A percentile compares a stretch with the other conserved stretches of the same genome.
These are phyloP conservation scores for Cordylochernes scorpioides DNA, from an alignment of 2,888 invertebrate genomes.

Conservation along the genomic window DNA sequence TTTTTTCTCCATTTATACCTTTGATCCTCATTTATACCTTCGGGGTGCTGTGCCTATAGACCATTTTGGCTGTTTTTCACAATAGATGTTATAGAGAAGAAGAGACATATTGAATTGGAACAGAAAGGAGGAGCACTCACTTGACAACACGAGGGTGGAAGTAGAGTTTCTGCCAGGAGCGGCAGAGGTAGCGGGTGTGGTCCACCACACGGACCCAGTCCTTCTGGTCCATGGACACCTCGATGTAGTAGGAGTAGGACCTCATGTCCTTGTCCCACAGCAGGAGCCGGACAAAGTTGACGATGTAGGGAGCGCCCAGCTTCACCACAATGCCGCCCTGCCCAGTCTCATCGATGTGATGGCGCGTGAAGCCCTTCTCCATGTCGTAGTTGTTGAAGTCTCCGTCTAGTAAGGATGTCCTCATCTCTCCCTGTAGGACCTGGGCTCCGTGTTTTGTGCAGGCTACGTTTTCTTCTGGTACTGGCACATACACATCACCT, in stretches of 20 bases:
- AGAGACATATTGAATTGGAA: too few species aligned
- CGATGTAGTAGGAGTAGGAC: conserved; percentile 50
- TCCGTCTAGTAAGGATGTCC: conserved; percentile 60
- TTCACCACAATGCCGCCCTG: conserved; percentile 53
- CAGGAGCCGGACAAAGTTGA: conserved; percentile 72
- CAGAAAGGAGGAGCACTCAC: too few species aligned
- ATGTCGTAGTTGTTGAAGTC: conserved; percentile 62
- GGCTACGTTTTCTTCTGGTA: conserved; percentile 76
- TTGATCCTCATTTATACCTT: too few species aligned
- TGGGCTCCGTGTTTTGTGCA: conserved; percentile 47
- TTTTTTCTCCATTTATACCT: too few species aligned
- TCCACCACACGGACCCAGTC: conserved; percentile 85
- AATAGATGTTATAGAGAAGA: too few species aligned
- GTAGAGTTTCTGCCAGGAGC: conserved; percentile 86
- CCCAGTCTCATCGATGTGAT: conserved; percentile 44
- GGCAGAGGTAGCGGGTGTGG: conserved; percentile 66
- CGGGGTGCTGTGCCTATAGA: too few species aligned
- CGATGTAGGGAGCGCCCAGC: conserved; percentile 48
- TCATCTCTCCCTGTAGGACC: conserved; percentile 69
- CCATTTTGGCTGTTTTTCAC: too few species aligned
- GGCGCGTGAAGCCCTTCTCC: conserved; percentile 71
- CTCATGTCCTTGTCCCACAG: conserved; percentile 81
- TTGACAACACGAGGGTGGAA: conserved; percentile 67
- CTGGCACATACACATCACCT: too few species aligned
- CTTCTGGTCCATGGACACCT: conserved; percentile 71